Evolutionary conservation across 2,888 invertebrate genomes (phyloP).

Genomic region (Helicoverpa assulta): DNA sequence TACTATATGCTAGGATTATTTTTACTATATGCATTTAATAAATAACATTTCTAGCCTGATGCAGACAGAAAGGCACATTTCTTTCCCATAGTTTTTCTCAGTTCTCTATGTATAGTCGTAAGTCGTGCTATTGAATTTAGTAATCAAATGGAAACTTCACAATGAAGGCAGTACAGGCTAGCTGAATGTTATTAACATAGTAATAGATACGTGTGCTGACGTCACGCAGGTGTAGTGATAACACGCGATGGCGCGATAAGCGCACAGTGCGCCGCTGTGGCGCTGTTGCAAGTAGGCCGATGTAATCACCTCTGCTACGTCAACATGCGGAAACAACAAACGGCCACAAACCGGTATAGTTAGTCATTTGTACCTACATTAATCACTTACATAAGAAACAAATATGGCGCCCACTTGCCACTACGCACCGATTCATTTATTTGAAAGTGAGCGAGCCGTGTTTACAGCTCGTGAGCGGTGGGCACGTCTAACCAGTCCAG

Average conservation of each 20-base stretch:
- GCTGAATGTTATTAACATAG: conserved; percentile 40
- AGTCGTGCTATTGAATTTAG: too few relatives aligned
- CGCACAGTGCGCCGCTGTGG: conserved; percentile 39
- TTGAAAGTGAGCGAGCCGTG: conserved; percentile 5
- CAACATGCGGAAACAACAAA: conserved; percentile 66
- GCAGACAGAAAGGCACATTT: too few relatives aligned
- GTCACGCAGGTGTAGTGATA: conserved; percentile 81
- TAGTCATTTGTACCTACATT: conserved; percentile 59
- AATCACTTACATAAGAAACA: conserved; percentile 62
- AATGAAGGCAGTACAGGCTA: conserved; percentile 8
- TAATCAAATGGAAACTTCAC: too few relatives aligned
- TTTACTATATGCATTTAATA: too few relatives aligned
- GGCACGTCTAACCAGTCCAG: not conserved
- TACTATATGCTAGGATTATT: too few relatives aligned
- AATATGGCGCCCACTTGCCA: conserved; percentile 51
- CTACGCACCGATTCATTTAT: conserved; percentile 25
- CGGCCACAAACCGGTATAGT: conserved; percentile 61
- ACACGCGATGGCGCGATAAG: conserved; percentile 72
- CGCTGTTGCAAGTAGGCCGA: conserved; percentile 56
- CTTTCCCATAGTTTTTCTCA: too few relatives aligned
- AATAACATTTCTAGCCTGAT: too few relatives aligned
- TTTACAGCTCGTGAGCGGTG: not conserved
- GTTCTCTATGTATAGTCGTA: too few relatives aligned
- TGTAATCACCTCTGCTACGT: conserved; percentile 50
- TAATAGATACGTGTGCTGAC: conserved; percentile 62